A percentile compares a stretch with the other conserved stretches of the same genome.
phyloP scores from a whole-genome alignment of 37 sponge, comb jelly and placozoan species.

The Mnemiopsis leidyi region DNA sequence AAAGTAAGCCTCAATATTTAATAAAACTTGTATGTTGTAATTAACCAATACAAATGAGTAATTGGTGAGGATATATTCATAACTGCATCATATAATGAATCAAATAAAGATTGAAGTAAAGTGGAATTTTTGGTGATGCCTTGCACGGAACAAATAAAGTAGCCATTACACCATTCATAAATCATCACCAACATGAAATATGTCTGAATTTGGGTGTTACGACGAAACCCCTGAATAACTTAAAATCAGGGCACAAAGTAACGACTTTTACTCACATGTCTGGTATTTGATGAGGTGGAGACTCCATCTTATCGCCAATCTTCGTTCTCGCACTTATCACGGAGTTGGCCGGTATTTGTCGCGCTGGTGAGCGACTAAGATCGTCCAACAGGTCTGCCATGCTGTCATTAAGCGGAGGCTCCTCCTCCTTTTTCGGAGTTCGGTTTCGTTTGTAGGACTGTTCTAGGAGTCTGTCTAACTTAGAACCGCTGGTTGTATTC shows the following conservation, averaged over 20 bases:
- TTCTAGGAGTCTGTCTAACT: constrained; percentile 28
- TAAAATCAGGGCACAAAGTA: background rate
- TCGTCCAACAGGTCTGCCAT: constrained; percentile 24
- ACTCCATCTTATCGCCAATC: background rate
- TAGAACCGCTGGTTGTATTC: background rate
- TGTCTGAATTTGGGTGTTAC: too few species aligned
- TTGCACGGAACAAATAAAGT: too few species aligned
- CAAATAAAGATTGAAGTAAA: too few species aligned
- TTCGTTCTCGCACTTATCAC: background rate
- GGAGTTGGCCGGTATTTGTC: background rate
- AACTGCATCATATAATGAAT: too few species aligned
- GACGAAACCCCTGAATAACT: too few species aligned
- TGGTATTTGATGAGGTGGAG: background rate
- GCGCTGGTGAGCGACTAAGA: background rate
- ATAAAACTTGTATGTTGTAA: too few species aligned
- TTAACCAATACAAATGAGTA: too few species aligned
- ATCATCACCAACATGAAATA: too few species aligned
- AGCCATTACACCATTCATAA: too few species aligned
- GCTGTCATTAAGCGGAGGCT: background rate
- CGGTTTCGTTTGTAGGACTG: background rate
- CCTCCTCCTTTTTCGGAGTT: background rate
- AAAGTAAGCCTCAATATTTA: too few species aligned
- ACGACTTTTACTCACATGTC: constrained; percentile 60
- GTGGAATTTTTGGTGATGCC: too few species aligned
- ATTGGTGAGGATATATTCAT: too few species aligned